Base-by-base conservation (phyloP, 2,888 invertebrate genomes). In the Leptogaster cylindrica region DNA sequence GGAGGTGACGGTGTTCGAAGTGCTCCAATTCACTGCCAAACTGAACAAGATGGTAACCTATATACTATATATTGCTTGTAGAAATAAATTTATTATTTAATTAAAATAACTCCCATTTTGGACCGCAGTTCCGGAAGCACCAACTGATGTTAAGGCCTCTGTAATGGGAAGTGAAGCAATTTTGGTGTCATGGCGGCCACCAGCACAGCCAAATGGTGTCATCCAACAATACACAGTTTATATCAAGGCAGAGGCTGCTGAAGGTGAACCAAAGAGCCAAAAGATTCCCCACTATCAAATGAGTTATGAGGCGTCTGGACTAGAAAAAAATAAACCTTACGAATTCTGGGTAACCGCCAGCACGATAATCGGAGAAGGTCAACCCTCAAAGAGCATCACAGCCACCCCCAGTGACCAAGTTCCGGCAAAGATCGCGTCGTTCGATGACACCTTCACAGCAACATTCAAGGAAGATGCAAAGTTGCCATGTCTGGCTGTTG, bases 261-360 rank as follows among this genome's bases (percentile, higher is more conserved):
- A 84, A 65, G 83, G 84, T 36, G 85, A 89, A 78, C 87, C 90
- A 1, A 87, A 86, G 68, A 88, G 89, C 58, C 90, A 90, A 74
- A 91, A 91, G 83, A 89, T 89, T 64, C 89, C 90, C 36, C 90
- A 93, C 14, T 89, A 91, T 72, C 90, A 93, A 82, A 88, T 94
- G 78, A 94, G 91, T 76, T 92, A 91, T 78, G 93, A 95, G 76
- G 92, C 95, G 10, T 89, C 89, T 23, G 91, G 91, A 72, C 82
- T 97, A 74, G 91, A 91, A 74, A 86, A 87, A 76, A 89, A 90
- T 72, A 88, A 90, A 70, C 89, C 92, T 67, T 95, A 95, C 77
- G 93, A 94, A 80, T 96, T 96, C 83, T 94, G 94, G 91, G 95
- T 96, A 0, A 94, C 95, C 3, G 96, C 95, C 39, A 93, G 92